Base-by-base conservation (phyloP, 2,888 invertebrate species). In the Gasteruption jaculator region DNA sequence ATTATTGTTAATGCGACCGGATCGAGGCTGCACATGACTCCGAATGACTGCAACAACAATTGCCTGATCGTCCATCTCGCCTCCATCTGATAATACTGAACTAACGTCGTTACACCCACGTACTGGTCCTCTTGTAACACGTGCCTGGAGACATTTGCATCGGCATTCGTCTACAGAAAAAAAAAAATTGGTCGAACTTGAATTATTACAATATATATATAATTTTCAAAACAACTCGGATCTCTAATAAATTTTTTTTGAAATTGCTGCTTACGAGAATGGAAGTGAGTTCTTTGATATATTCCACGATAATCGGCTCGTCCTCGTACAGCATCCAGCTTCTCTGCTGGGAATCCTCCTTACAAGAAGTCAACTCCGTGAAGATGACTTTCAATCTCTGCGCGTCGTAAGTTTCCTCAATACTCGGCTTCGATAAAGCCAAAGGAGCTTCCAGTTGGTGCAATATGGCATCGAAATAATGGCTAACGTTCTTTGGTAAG, bases 71-170 rank as follows among this genome's bases (percentile, higher is more conserved):
- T 83, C 90, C 90, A 90, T 49, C 90, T 75, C 1, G 86, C 82
- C 72, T 94, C 95, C 94, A 94, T 94, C 75, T 95, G 95, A 71
- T 94, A 95, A 74, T 92, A 95, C 61, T 91, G 86, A 40, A 92
- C 88, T 43, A 96, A 74, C 41, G 87, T 86, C 27, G 84, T 82
- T 14, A 94, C 85, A 54, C 86, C 86, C 45, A 83, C 83, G 65
- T 91, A 94, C 45, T 86, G 83, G 68, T 92, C 87, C 56, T 82
- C 81, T 50, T 86, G 84, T 61, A 95, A 77, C 42, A 91, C 86
- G 63, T 88, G 86, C 57, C 86, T 83, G 19, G 88, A 88, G 43
- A 92, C 87, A 60, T 85, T 86, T 38, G 88, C 84, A 72, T 95
- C 93, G 1, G 94, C 94, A 74, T 93, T 91, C 19, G 86, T 86